These are phyloP conservation scores for Thelaira solivaga DNA, from an alignment of 2,888 invertebrate species.

Conservation along the genomic window DNA sequence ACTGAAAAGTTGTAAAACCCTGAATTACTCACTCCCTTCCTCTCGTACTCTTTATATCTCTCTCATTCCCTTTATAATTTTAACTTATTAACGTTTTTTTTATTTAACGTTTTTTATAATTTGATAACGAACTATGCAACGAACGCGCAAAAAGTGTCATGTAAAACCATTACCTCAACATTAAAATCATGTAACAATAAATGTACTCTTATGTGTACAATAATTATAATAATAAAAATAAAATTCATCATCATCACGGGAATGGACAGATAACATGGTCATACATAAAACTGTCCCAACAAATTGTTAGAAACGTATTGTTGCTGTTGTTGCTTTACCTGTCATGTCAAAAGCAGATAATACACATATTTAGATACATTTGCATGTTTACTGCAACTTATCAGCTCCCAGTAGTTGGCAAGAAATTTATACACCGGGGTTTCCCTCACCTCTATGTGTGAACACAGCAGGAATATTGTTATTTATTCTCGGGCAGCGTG, in stretches of 20 bases:
- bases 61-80: background rate
- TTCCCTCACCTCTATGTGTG: background rate
- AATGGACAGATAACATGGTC: constrained; percentile 37
- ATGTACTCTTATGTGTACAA: constrained; percentile 7
- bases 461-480: no score
- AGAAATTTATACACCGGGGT: no score
- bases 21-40: no score
- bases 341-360: constrained; percentile 51
- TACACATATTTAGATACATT: background rate
- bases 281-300: constrained; percentile 27
- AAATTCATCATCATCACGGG: constrained; percentile 29
- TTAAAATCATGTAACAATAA: constrained; percentile 46
- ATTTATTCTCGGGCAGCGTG: no score
- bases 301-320: constrained; percentile 24
- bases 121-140: background rate
- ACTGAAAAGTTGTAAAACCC: no score
- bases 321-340: constrained; percentile 40
- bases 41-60: no score
- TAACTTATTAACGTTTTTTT: background rate
- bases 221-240: constrained; percentile 13
- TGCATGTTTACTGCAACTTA: background rate
- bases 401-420: background rate
- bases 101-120: constrained; percentile 24
- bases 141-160: constrained; percentile 41
- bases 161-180: constrained; percentile 55